Base-by-base conservation (phyloP, 2,888 invertebrate species). In the Coelinius sp. region DNA sequence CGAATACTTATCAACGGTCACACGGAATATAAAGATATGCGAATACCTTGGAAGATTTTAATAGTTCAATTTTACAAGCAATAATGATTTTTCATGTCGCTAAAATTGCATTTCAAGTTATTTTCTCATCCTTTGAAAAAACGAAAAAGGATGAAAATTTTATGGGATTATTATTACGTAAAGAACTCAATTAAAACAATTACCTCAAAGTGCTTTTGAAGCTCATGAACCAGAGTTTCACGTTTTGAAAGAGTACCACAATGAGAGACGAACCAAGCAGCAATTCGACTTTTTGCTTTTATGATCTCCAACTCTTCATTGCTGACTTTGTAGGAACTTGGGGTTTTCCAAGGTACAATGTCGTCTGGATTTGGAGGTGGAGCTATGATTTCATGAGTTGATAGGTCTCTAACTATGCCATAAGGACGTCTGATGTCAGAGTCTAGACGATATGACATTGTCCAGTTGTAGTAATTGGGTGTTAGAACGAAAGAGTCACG, bases 131-230 rank as follows among this genome's bases (percentile, higher is more conserved):
- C n/a, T n/a, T n/a, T n/a, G n/a, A n/a, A n/a, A n/a, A n/a, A n/a
- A n/a, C n/a, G n/a, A n/a, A n/a, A n/a, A n/a, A n/a, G n/a, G n/a
- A n/a, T n/a, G n/a, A 35, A 35, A 27, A 27, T 7, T 3, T 7
- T 41, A 31, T 41, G 4, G 12, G 12, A 41, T 41, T 12, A 5
- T 8, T 12, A 17, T 44, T 14, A 8, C 17, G 14, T 17, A 14
- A 44, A n/a, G 44, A 10, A 6, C 4, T 20, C 52, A 53, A 67
- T 35, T 7, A 53, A 53, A 24, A 31, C 12, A 75, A 91, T 91
- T 4, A 91, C 86, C 0, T 88, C 78, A 25, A 93, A 88, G 77
- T 90, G 81, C 59, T 85, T 84, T 22, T 85, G 81, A 20, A 93
- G 82, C 35, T 87, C 88, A 68, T 79, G 56, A 1, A 89, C 71